These are phyloP conservation scores for Pelobates fuscus DNA, from an alignment of 2,113 vertebrate genomes.

Conservation along the genomic window DNA sequence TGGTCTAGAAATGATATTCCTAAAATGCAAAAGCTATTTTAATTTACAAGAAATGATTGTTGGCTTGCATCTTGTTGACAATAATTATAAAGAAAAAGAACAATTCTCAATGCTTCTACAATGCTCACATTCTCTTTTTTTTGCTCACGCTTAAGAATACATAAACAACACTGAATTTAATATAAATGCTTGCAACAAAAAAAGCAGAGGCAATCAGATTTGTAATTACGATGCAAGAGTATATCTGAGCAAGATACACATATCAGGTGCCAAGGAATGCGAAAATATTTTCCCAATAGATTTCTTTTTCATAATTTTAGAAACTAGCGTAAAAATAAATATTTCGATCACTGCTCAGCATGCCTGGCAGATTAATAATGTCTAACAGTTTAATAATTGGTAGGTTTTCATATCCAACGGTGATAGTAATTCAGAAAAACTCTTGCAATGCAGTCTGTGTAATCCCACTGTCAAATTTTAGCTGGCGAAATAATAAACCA, in stretches of 20 bases:
- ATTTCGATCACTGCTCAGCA: not conserved
- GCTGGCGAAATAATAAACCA: too few species aligned
- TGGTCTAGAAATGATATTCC: constrained; percentile 5
- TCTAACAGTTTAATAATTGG: not conserved
- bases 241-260: not conserved
- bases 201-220: not conserved
- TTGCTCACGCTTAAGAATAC: constrained; percentile 10
- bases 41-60: constrained; percentile 30
- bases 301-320: not conserved
- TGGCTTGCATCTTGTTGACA: constrained; percentile 21
- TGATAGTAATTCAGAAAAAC: too few species aligned
- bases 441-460: too few species aligned
- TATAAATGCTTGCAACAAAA: not conserved
- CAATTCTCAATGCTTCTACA: not conserved
- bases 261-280: not conserved
- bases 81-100: constrained; percentile 19
- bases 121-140: constrained; percentile 9
- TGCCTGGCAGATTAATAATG: not conserved
- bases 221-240: not conserved
- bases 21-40: constrained; percentile 15
- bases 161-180: constrained; percentile 17
- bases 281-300: not conserved
- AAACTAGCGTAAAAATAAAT: not conserved
- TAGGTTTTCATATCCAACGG: not conserved
- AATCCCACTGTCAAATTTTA: too few species aligned